Evolutionary conservation across 1,140 invertebrate genomes (phyloP), one percentile per base, ranked within the genome.

Genomic region (Whitmania pigra): DNA sequence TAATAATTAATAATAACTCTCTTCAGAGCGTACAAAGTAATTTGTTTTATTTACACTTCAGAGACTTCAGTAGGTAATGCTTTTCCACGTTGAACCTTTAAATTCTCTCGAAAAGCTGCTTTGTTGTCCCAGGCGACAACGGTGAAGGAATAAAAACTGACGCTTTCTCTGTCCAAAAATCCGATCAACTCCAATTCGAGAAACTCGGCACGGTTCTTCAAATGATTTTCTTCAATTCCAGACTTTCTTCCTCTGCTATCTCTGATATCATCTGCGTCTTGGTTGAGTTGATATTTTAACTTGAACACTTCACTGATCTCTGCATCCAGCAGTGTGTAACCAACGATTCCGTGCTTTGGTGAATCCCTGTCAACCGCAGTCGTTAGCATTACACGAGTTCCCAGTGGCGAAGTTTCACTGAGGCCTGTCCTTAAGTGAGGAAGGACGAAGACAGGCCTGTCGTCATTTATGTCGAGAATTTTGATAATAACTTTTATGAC

Each of bases 181-280:
- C 43, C 43, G 85, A 36, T 96, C 88, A 0, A 89, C 91, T 3
- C 91, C 90, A 0, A 90, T 91, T 9, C 92, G 91, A 13, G 89
- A 90, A 78, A 93, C 73, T 87, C 87, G 29, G 77, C 74, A 40
- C 71, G 74, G 40, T 79, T 72, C 5, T 90, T 86, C 0, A 93
- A 93, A 0, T 89, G 88, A 78, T 94, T 90, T 81, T 94, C 90
- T 63, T 90, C 89, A 67, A 96, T 92, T 76, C 88, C 77, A 92
- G 94, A 77, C 75, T 76, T 82, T 60, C 57, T 74, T 73, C 75
- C 76, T 29, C 13, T 74, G 73, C 74, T 77, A 66, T 92, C 17
- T 87, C 84, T 43, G 40, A 5, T 13, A 43, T 13, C 40, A 49
- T 13, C 31, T 2, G 6, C 31, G 31, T 36, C 31, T 36, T 36